These are phyloP conservation scores for Lanistes nyassanus DNA, from an alignment of 1,140 invertebrate genomes.

Conservation along the genomic window DNA sequence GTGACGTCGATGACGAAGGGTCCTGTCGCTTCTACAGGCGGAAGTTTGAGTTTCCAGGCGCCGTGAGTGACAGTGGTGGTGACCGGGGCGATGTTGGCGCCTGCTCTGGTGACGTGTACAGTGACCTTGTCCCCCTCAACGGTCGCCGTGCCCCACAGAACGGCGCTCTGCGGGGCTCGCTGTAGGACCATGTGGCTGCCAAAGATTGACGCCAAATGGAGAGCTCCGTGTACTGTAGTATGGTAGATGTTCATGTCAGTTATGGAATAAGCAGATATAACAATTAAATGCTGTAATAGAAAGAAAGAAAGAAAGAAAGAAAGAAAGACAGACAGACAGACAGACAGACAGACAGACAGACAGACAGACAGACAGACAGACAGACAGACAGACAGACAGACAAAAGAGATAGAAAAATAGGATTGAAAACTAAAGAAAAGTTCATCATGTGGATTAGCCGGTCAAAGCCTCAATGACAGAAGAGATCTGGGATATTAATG, in stretches of 20 bases:
- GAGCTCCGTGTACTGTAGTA: neutral
- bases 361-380: slow-evolving; percentile 1
- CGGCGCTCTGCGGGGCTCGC: slow-evolving; percentile 36
- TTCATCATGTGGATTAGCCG: too few species aligned
- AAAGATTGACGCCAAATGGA: slow-evolving; percentile 38
- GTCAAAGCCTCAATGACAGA: too few species aligned
- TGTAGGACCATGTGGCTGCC: slow-evolving; percentile 59
- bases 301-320: slow-evolving; percentile 1
- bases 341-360: neutral
- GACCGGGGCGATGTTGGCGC: neutral
- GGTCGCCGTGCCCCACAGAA: slow-evolving; percentile 52
- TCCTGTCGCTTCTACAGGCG: slow-evolving; percentile 23
- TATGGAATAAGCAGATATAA: too few species aligned
- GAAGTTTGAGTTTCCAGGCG: slow-evolving; percentile 30
- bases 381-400: neutral
- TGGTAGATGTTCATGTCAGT: too few species aligned
- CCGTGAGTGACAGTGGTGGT: slow-evolving; percentile 14
- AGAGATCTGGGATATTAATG: too few species aligned
- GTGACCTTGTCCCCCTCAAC: slow-evolving; percentile 33
- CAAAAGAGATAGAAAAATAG: too few species aligned
- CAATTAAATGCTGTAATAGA: neutral
- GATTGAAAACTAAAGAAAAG: neutral
- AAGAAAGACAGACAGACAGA: neutral
- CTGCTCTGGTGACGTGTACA: slow-evolving; percentile 4
- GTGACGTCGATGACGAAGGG: slow-evolving; percentile 38